Percentiles rank a stretch among this genome's conserved stretches.
These are phyloP conservation scores for Amphipoea lucens DNA, from an alignment of 2,888 invertebrate species.

Conservation along the genomic window DNA sequence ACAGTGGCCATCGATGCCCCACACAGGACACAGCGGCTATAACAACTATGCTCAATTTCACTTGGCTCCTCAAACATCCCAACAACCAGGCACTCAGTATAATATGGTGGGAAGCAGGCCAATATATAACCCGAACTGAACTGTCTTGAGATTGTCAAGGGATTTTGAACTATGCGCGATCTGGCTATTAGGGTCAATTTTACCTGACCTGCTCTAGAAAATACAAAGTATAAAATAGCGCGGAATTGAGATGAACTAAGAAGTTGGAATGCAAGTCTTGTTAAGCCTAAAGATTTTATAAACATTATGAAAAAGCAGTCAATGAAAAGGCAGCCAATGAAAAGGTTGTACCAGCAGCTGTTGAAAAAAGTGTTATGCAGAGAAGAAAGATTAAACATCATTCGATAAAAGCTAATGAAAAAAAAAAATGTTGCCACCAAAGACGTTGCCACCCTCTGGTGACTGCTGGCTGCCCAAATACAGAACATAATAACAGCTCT, in stretches of 20 bases:
- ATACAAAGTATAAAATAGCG: neutral
- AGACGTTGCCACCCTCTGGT: neutral
- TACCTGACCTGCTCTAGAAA: neutral
- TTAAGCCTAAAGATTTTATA: neutral
- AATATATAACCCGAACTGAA: conserved; percentile 4
- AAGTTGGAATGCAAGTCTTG: neutral
- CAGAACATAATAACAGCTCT: neutral
- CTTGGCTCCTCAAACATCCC: conserved; percentile 1
- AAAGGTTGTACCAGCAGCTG: neutral
- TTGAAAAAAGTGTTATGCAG: neutral
- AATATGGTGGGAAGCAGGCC: neutral
- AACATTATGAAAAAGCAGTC: neutral
- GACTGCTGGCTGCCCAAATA: neutral
- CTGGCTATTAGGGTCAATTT: neutral
- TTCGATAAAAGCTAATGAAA: no score
- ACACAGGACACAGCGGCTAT: neutral
- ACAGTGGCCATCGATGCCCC: neutral
- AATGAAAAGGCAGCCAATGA: no score
- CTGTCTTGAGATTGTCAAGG: neutral
- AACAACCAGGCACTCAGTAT: conserved; percentile 4
- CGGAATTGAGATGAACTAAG: neutral
- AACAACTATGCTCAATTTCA: neutral
- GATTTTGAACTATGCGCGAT: neutral
- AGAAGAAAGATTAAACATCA: neutral
- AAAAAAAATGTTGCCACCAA: neutral